phyloP scores from a whole-genome alignment of 1,140 invertebrate genomes.

The Yoshiicerus persimilis region DNA sequence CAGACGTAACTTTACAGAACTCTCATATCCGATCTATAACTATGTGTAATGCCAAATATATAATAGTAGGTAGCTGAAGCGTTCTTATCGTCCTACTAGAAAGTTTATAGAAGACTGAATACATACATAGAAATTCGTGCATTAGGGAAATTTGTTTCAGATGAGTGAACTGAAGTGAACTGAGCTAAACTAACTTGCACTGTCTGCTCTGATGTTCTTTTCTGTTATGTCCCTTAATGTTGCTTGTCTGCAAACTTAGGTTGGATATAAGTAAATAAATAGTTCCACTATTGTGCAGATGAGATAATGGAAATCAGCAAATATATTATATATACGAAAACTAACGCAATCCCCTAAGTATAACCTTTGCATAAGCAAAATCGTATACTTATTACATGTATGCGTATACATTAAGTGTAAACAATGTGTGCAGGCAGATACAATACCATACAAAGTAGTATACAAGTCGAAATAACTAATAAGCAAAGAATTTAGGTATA shows the following conservation, averaged over 20 bases:
- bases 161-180: background rate
- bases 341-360: too few species aligned
- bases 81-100: background rate
- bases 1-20: background rate
- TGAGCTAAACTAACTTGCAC: background rate
- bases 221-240: background rate
- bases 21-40: background rate
- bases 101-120: background rate
- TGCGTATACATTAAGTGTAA: background rate
- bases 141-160: slow-evolving; percentile 17
- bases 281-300: background rate
- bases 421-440: background rate
- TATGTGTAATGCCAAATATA: background rate
- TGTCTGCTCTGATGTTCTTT: background rate
- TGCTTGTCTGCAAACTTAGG: background rate
- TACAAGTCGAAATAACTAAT: background rate
- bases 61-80: background rate
- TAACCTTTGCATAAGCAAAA: too few species aligned
- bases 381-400: background rate
- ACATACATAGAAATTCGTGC: background rate
- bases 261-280: background rate
- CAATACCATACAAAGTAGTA: background rate
- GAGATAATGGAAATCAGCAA: background rate
- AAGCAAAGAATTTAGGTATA: background rate
- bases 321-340: background rate